A percentile compares a stretch with the other conserved stretches of the same genome.
These are phyloP conservation scores for Condylura cristata DNA, from an alignment of 2,113 vertebrate genomes.

Conservation along the genomic window DNA sequence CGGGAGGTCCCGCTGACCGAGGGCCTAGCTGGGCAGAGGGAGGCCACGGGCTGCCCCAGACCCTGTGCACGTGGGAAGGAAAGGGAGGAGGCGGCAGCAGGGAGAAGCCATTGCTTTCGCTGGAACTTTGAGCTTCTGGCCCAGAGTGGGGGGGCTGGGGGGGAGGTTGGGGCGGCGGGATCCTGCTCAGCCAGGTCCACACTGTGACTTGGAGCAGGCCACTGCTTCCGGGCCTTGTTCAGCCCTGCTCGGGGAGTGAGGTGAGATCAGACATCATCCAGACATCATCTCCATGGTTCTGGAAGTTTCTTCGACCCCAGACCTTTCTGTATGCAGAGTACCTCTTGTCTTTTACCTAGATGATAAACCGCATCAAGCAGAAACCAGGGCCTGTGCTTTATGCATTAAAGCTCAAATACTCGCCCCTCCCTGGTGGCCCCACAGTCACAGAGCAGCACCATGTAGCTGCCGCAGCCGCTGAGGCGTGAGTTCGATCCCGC, in stretches of 20 bases:
- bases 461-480: too few relatives aligned
- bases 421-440: too few relatives aligned
- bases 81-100: neutral
- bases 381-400: neutral
- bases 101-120: neutral
- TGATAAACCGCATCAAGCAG: neutral
- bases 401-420: too few relatives aligned
- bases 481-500: too few relatives aligned
- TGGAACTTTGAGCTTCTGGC: neutral
- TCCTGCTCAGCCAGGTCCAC: neutral
- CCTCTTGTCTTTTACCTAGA: neutral
- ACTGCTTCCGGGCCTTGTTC: too few relatives aligned
- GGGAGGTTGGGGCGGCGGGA: too few relatives aligned
- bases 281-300: neutral
- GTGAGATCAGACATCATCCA: neutral
- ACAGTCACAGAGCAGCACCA: too few relatives aligned
- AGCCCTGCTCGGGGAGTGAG: neutral
- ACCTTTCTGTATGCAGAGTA: neutral
- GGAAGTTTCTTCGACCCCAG: neutral
- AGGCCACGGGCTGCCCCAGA: neutral
- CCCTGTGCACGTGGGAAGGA: neutral
- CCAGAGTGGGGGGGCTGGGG: fast-evolving
- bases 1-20: neutral
- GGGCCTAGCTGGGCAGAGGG: neutral
- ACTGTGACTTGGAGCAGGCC: neutral